phyloP scores from a whole-genome alignment of 2,888 invertebrate genomes.

The Apodemia mormo region DNA sequence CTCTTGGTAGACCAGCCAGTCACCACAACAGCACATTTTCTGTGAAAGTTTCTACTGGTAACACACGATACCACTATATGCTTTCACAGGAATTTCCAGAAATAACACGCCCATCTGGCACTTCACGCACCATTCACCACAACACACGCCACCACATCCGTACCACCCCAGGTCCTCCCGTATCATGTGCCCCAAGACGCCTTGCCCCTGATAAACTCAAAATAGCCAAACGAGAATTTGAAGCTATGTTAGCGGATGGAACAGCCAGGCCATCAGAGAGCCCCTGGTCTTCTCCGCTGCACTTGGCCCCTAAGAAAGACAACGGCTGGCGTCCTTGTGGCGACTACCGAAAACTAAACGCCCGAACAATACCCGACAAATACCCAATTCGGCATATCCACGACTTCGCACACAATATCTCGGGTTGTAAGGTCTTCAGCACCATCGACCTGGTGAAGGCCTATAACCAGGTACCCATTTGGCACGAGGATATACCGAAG shows the following conservation, averaged over 20 bases:
- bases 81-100: slow-evolving; percentile 29
- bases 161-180: background rate
- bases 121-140: slow-evolving; percentile 21
- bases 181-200: background rate
- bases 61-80: slow-evolving; percentile 28
- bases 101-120: slow-evolving; percentile 33
- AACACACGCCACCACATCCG: slow-evolving; percentile 3
- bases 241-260: slow-evolving; percentile 31
- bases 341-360: slow-evolving; percentile 25
- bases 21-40: background rate
- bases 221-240: slow-evolving; percentile 27
- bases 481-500: slow-evolving; percentile 31
- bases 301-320: slow-evolving; percentile 44
- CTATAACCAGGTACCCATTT: slow-evolving; percentile 40
- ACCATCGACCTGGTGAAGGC: slow-evolving; percentile 41
- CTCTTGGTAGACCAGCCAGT: background rate
- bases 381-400: slow-evolving; percentile 34
- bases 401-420: slow-evolving; percentile 29
- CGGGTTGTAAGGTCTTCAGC: slow-evolving; percentile 20
- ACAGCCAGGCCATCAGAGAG: slow-evolving; percentile 27
- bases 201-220: too few relatives aligned
- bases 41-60: background rate
- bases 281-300: slow-evolving; percentile 47
- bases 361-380: slow-evolving; percentile 18
- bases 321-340: slow-evolving; percentile 27